These are phyloP conservation scores for Sterrhoptilus dennistouni DNA, from an alignment of 2,113 vertebrate genomes.

Conservation along the genomic window DNA sequence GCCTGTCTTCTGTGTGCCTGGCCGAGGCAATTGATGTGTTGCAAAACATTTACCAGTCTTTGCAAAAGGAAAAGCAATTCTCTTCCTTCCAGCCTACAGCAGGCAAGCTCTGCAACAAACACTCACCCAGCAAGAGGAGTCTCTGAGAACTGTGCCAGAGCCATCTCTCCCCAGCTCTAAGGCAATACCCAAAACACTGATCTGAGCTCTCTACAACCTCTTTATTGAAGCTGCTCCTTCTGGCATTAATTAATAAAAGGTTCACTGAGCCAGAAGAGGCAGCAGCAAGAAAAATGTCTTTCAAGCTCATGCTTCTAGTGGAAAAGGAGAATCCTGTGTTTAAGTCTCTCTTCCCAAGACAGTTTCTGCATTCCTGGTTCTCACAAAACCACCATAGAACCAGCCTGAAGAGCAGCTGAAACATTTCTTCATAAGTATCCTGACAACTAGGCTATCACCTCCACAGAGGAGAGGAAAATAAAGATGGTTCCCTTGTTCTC, in stretches of 20 bases:
- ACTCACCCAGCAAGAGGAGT: neutral
- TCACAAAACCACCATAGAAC: neutral
- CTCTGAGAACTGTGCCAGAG: neutral
- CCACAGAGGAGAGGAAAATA: neutral
- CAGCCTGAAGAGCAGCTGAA: neutral
- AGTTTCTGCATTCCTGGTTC: neutral
- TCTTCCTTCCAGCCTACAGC: neutral
- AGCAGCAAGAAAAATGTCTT: neutral
- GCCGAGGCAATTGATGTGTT: neutral
- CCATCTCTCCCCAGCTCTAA: neutral
- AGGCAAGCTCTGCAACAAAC: accelerated
- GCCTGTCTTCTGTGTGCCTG: neutral
- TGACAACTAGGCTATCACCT: neutral
- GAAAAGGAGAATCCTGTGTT: neutral
- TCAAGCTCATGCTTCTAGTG: neutral
- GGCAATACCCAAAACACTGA: neutral
- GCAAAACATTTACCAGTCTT: neutral
- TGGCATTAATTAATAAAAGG: neutral
- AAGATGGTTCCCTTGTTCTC: neutral
- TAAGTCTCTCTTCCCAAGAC: neutral
- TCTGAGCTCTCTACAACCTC: neutral
- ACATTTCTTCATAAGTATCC: neutral
- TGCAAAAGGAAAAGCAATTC: neutral
- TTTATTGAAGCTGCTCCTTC: neutral
- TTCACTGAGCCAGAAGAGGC: neutral